phyloP scores from a whole-genome alignment of 2,888 invertebrate species.

The Limulus polyphemus region DNA sequence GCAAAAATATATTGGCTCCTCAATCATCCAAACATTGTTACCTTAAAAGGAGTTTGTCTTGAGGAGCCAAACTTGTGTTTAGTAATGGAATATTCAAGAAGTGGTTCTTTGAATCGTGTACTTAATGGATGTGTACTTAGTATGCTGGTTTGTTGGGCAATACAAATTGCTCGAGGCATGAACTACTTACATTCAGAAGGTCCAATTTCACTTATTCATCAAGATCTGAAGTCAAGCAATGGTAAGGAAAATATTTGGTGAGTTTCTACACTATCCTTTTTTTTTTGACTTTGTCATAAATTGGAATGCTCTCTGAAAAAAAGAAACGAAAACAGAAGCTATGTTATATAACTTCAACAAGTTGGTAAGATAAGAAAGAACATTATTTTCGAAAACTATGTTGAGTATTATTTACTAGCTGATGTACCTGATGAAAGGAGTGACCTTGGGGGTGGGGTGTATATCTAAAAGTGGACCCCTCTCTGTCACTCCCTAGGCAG shows the following conservation, averaged over 20 bases:
- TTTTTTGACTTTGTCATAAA: too few species aligned
- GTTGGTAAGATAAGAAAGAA: too few species aligned
- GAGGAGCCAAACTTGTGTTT: slow-evolving; percentile 83
- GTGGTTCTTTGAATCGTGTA: slow-evolving; percentile 82
- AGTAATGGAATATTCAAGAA: slow-evolving; percentile 91
- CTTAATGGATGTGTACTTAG: slow-evolving; percentile 65
- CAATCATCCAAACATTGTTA: slow-evolving; percentile 89
- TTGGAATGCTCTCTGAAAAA: too few species aligned
- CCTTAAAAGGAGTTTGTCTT: slow-evolving; percentile 80
- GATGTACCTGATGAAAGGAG: too few species aligned
- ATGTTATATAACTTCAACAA: too few species aligned
- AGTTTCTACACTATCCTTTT: background rate
- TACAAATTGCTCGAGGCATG: slow-evolving; percentile 94
- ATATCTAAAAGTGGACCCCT: too few species aligned
- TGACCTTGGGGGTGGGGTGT: too few species aligned
- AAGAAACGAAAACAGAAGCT: too few species aligned
- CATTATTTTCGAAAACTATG: too few species aligned
- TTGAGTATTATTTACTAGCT: too few species aligned
- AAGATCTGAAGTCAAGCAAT: slow-evolving; percentile 97
- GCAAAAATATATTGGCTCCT: slow-evolving; percentile 78
- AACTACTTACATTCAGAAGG: slow-evolving; percentile 89
- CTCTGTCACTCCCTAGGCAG: too few species aligned
- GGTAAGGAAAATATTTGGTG: slow-evolving; percentile 49
- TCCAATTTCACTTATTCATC: slow-evolving; percentile 86
- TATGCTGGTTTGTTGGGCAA: slow-evolving; percentile 92